Evolutionary conservation across 2,888 invertebrate genomes (phyloP).

Genomic region (Dyspetes luteomarginatus): DNA sequence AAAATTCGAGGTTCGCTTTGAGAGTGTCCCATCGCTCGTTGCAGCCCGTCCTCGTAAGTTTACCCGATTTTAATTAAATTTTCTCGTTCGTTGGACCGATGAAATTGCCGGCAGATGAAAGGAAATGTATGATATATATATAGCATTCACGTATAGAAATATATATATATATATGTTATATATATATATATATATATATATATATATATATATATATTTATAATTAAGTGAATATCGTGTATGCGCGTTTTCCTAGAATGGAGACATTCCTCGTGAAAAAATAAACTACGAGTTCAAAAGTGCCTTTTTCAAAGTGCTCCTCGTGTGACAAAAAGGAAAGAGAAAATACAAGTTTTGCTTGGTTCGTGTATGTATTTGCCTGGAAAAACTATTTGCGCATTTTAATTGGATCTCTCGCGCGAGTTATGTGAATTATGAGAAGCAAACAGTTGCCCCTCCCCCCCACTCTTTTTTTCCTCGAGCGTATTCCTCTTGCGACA

Average conservation of each 20-base stretch:
- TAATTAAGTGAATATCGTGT: no score
- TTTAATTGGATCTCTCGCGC: conserved; percentile 27
- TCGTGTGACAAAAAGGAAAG: no score
- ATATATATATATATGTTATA: no score
- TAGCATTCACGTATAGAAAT: no score
- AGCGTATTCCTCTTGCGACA: neutral
- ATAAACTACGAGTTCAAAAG: no score
- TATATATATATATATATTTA: no score
- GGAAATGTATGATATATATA: no score
- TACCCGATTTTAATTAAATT: conserved; percentile 52
- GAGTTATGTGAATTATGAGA: conserved; percentile 20
- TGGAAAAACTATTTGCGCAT: conserved; percentile 14
- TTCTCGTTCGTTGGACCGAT: conserved; percentile 27
- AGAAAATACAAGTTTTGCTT: neutral
- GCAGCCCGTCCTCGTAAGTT: conserved; percentile 28
- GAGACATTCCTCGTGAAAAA: no score
- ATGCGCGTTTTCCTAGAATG: no score
- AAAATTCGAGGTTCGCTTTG: neutral
- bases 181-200: no score
- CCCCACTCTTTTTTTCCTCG: neutral
- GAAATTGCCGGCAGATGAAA: conserved; percentile 13
- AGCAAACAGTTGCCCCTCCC: conserved; percentile 9
- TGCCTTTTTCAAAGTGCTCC: no score
- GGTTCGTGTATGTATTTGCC: neutral
- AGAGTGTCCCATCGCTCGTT: neutral